A percentile compares a stretch with the other conserved stretches of the same genome.
These are phyloP conservation scores for Pseudomyrmex gracilis DNA, from an alignment of 1,140 invertebrate species.

Conservation along the genomic window DNA sequence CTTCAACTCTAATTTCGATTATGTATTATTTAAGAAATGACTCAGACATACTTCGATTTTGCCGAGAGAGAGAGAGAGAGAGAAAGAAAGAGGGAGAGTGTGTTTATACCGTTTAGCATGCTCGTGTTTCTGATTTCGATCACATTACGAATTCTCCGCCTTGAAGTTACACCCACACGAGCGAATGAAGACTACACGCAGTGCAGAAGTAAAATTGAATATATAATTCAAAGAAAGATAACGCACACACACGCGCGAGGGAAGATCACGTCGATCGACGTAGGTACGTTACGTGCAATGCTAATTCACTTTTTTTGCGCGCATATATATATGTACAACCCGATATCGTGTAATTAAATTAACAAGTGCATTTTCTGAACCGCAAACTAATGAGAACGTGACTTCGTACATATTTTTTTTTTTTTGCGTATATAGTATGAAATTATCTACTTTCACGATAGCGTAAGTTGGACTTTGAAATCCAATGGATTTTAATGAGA, in stretches of 20 bases:
- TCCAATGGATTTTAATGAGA: not conserved
- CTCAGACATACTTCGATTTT: not conserved
- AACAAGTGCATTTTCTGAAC: not conserved
- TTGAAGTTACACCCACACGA: not conserved
- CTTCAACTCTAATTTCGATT: not conserved
- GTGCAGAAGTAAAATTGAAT: slow-evolving; percentile 4
- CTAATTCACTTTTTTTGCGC: slow-evolving; percentile 1
- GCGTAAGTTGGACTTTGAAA: slow-evolving; percentile 6
- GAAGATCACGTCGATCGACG: not conserved
- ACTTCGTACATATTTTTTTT: not conserved
- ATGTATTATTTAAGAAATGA: not conserved
- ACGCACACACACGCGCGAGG: not conserved
- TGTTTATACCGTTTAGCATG: not conserved
- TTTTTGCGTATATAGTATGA: not conserved
- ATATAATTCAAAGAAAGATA: not conserved
- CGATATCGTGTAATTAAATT: slow-evolving; percentile 54
- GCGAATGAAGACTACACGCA: not conserved
- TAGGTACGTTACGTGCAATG: not conserved
- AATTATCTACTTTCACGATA: not conserved
- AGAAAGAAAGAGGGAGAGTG: not conserved
- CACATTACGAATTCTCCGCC: slow-evolving; percentile 12
- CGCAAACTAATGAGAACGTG: not conserved
- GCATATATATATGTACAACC: not conserved
- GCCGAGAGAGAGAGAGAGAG: not conserved
- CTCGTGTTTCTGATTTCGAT: not conserved